These are phyloP conservation scores for Philotrypesis tridentata DNA, from an alignment of 1,140 invertebrate genomes.

Conservation along the genomic window DNA sequence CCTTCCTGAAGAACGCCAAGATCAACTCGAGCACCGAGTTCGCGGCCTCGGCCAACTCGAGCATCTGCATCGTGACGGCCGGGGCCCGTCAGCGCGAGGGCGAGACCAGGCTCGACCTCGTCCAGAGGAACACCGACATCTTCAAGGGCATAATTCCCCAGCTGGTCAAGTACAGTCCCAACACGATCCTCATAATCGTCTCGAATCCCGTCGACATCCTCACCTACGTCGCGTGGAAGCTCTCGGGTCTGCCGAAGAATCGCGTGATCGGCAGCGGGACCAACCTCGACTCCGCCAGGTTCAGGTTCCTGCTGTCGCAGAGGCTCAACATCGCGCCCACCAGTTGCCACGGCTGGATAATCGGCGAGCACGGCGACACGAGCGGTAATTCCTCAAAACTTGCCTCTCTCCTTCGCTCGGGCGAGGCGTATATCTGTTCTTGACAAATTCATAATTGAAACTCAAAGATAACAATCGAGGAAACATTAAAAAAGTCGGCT, in stretches of 20 bases:
- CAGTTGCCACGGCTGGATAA: conserved; percentile 92
- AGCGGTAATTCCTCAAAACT: conserved; percentile 74
- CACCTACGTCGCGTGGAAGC: conserved; percentile 94
- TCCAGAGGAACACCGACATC: conserved; percentile 92
- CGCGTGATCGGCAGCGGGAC: conserved; percentile 93
- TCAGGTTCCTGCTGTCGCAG: conserved; percentile 91
- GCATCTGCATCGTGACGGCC: conserved; percentile 90
- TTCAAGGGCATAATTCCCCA: conserved; percentile 89
- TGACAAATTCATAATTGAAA: background rate
- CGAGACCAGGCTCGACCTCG: conserved; percentile 86
- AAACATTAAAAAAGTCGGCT: background rate
- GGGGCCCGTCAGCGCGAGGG: conserved; percentile 91
- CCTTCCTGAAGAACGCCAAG: conserved; percentile 87
- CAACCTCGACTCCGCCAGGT: conserved; percentile 91
- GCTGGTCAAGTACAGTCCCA: conserved; percentile 88
- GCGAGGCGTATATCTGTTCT: background rate
- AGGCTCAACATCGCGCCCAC: conserved; percentile 85
- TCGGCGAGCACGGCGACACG: conserved; percentile 89
- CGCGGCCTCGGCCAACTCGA: conserved; percentile 83
- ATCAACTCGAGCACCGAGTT: conserved; percentile 89
- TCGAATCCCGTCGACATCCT: conserved; percentile 94
- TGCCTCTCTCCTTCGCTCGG: background rate
- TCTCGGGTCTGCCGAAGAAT: conserved; percentile 90
- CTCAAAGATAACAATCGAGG: background rate
- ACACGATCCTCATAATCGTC: conserved; percentile 90